phyloP scores from a whole-genome alignment of 2,797 vertebrate genomes.

The Arrhamphus sclerolepis region DNA sequence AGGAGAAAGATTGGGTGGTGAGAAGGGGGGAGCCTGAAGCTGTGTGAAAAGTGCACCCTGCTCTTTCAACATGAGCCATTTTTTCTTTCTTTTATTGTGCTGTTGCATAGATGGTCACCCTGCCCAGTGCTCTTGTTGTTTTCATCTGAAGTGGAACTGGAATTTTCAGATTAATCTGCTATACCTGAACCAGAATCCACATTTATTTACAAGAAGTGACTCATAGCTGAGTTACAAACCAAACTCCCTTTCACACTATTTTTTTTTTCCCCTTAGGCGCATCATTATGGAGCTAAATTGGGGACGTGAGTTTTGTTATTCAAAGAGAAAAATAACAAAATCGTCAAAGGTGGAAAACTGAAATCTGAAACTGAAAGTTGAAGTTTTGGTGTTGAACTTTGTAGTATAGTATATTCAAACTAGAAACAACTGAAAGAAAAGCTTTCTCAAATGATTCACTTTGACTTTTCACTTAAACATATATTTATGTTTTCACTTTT shows the following conservation, averaged over 20 bases:
- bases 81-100: conserved; percentile 58
- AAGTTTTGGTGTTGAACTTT: no score
- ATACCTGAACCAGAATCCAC: conserved; percentile 69
- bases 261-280: no score
- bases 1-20: conserved; percentile 54
- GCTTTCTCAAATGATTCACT: no score
- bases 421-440: no score
- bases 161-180: conserved; percentile 67
- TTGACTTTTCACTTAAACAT: no score
- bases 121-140: conserved; percentile 73
- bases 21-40: conserved; percentile 72
- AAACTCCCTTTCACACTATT: neutral
- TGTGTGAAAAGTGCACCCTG: conserved; percentile 81
- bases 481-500: no score
- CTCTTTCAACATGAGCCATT: conserved; percentile 82
- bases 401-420: no score
- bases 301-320: no score
- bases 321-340: no score
- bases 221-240: conserved; percentile 29
- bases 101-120: conserved; percentile 63
- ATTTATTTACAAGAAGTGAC: conserved; percentile 59
- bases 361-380: no score
- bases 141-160: conserved; percentile 69
- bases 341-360: no score
- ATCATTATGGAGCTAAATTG: no score